Percentiles rank a stretch among this genome's conserved stretches.
Evolutionary conservation across 2,113 vertebrate species (phyloP).

Genomic region (Pteruthius melanotis): DNA sequence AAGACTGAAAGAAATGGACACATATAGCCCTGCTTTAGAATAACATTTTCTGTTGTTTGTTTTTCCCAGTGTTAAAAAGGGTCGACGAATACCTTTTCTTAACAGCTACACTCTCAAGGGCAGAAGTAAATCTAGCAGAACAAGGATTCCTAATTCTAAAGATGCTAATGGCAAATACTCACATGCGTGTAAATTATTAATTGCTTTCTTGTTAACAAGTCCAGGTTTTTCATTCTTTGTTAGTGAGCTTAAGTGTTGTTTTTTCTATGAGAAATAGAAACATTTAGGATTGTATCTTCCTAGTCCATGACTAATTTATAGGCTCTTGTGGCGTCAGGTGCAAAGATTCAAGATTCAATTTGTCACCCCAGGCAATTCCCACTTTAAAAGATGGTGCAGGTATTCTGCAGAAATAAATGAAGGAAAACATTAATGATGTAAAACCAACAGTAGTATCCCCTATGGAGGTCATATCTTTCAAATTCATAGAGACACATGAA

Average conservation of each 20-base stretch:
- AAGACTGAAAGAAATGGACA: not conserved
- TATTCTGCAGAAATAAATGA: constrained; percentile 60
- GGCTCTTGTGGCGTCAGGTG: constrained; percentile 62
- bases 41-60: not conserved
- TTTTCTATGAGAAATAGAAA: constrained; percentile 49
- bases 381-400: constrained; percentile 46
- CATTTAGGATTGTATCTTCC: constrained; percentile 56
- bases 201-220: constrained; percentile 53
- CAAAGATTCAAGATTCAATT: constrained; percentile 64
- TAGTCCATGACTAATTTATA: constrained; percentile 74
- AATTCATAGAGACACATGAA: constrained; percentile 29
- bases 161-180: constrained; percentile 25
- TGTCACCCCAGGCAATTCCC: constrained; percentile 61
- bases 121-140: constrained; percentile 16
- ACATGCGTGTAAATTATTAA: constrained; percentile 70
- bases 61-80: not conserved
- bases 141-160: constrained; percentile 29
- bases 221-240: constrained; percentile 48
- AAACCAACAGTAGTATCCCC: constrained; percentile 38
- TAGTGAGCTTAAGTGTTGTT: constrained; percentile 34
- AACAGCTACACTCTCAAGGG: not conserved
- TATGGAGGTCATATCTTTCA: constrained; percentile 15
- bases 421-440: constrained; percentile 42
- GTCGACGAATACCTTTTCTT: not conserved
- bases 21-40: not conserved